These are phyloP conservation scores for Nebria salina DNA, from an alignment of 2,888 invertebrate genomes.

Conservation along the genomic window DNA sequence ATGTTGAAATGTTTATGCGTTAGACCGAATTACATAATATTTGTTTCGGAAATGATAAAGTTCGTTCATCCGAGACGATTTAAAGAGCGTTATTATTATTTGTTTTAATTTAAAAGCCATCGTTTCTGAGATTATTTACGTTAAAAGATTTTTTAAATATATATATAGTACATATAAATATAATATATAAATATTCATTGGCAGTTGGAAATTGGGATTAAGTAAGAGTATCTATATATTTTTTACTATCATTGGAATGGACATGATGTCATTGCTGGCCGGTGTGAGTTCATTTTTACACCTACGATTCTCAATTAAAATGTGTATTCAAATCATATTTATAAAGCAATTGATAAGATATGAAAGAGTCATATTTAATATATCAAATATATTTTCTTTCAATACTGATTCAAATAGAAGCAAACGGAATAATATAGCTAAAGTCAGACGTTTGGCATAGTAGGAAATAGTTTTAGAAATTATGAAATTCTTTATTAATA, in stretches of 20 bases:
- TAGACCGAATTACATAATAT: constrained; percentile 32
- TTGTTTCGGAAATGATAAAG: constrained; percentile 33
- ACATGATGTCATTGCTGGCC: constrained; percentile 38
- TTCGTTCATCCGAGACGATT: constrained; percentile 11
- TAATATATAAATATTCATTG: neutral
- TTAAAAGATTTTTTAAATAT: neutral
- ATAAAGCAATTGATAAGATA: neutral
- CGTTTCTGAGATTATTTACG: neutral
- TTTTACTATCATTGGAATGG: neutral
- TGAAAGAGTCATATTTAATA: no score
- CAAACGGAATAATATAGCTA: no score
- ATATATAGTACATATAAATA: neutral
- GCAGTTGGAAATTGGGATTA: neutral
- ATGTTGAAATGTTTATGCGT: neutral
- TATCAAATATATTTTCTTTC: no score
- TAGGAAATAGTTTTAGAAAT: no score
- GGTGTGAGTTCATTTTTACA: constrained; percentile 31
- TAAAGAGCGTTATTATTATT: neutral
- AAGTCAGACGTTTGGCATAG: no score
- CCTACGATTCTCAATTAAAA: constrained; percentile 35
- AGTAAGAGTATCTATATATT: neutral
- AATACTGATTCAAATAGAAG: no score
- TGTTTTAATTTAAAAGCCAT: neutral
- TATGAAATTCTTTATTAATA: no score
- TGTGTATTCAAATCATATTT: neutral